phyloP scores from a whole-genome alignment of 2,113 vertebrate species.

The Thermophis baileyi region DNA sequence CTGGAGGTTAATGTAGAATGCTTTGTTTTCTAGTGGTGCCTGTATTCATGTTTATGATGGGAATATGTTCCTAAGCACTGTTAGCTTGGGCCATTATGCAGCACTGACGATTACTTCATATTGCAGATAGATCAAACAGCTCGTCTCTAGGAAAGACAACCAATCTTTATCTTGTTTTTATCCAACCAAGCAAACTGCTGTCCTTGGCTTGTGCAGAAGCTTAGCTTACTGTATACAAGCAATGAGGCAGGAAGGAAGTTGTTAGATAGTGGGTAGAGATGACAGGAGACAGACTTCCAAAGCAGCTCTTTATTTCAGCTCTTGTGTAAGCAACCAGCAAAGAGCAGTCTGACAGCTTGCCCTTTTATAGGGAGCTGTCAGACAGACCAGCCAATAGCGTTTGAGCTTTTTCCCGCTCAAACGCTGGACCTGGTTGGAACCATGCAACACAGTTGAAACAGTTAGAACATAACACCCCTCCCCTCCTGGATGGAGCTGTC shows the following conservation, averaged over 20 bases:
- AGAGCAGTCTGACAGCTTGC: no score
- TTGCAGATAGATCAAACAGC: not conserved
- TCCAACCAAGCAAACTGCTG: not conserved
- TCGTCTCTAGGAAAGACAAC: not conserved
- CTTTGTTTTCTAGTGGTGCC: not conserved
- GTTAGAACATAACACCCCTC: no score
- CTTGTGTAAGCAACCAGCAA: no score
- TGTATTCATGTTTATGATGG: slow-evolving; percentile 7
- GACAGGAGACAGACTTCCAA: no score
- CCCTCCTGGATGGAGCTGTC: no score
- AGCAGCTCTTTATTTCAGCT: no score
- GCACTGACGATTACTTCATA: not conserved
- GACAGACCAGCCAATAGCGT: no score
- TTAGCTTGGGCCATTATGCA: not conserved
- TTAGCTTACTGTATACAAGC: not conserved
- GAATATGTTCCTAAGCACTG: not conserved
- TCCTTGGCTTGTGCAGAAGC: not conserved
- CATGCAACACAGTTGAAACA: no score
- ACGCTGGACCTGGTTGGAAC: no score
- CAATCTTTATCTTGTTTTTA: not conserved
- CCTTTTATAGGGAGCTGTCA: no score
- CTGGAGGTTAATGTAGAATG: not conserved
- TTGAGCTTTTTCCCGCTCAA: no score
- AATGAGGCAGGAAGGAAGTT: not conserved
- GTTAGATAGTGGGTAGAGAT: no score